A percentile compares a stretch with the other conserved stretches of the same genome.
phyloP scores from a whole-genome alignment of 1,140 invertebrate genomes.

The Hypsibius dujardini region DNA sequence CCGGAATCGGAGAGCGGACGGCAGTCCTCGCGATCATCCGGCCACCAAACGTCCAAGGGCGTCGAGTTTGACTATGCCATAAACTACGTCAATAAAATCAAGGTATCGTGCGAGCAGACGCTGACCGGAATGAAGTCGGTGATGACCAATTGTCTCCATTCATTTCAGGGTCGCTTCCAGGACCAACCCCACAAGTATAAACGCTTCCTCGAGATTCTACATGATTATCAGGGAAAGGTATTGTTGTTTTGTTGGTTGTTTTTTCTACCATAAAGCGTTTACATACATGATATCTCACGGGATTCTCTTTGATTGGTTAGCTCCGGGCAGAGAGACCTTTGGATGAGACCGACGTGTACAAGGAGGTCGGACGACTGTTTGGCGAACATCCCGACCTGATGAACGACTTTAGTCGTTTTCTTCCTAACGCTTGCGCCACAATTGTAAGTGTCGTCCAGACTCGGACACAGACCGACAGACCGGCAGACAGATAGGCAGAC shows the following conservation, averaged over 20 bases:
- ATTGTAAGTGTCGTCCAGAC: slow-evolving; percentile 43
- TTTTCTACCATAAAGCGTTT: too few species aligned
- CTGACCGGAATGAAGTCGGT: too few species aligned
- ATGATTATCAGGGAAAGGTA: slow-evolving; percentile 60
- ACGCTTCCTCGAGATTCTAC: slow-evolving; percentile 86
- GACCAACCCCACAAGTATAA: slow-evolving; percentile 95
- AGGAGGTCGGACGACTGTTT: slow-evolving; percentile 85
- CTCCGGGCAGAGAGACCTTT: slow-evolving; percentile 40
- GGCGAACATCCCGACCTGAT: slow-evolving; percentile 91
- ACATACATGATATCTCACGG: too few species aligned
- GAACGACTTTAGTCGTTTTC: slow-evolving; percentile 86
- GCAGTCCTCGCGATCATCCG: slow-evolving; percentile 24
- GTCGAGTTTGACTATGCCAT: slow-evolving; percentile 98
- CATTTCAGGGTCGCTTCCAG: slow-evolving; percentile 73
- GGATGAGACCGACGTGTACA: slow-evolving; percentile 76
- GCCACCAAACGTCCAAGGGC: slow-evolving; percentile 44
- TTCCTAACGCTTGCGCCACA: slow-evolving; percentile 69
- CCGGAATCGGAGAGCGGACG: slow-evolving; percentile 2
- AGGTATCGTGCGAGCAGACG: slow-evolving; percentile 41
- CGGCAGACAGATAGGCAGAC: too few species aligned
- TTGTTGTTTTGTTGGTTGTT: not conserved
- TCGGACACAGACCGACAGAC: too few species aligned
- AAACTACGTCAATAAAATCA: slow-evolving; percentile 98
- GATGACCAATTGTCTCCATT: too few species aligned
- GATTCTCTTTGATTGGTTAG: too few species aligned